Conservation (phyloP, 2,113 vertebrate genomes). For the Tauraco erythrolophus region DNA sequence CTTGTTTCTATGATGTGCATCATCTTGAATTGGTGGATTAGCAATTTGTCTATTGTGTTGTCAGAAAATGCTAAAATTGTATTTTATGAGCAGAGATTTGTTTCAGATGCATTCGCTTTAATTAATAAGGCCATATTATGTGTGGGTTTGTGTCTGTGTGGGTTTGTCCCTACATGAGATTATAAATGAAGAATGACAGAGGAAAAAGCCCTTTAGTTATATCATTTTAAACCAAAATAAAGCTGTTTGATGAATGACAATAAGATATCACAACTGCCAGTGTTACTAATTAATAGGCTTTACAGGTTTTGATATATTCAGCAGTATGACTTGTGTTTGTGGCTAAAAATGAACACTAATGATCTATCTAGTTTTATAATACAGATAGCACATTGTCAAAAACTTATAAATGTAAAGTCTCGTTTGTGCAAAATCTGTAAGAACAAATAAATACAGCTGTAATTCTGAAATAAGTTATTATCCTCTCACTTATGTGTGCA, state of each 20-base stretch:
- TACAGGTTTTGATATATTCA: conserved; percentile 51
- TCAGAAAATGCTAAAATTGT: background rate
- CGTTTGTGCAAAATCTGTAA: conserved; percentile 11
- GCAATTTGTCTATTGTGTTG: background rate
- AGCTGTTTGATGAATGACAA: conserved; percentile 64
- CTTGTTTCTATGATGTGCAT: background rate
- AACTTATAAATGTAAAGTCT: conserved; percentile 9
- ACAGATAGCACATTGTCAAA: conserved; percentile 57
- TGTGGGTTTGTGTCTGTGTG: conserved; percentile 35
- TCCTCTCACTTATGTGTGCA: background rate
- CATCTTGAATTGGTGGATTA: background rate
- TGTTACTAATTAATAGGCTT: conserved; percentile 64
- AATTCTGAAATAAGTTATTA: background rate
- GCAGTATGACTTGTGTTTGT: conserved; percentile 39
- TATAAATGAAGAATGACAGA: conserved; percentile 53
- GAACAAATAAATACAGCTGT: background rate
- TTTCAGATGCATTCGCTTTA: conserved; percentile 15
- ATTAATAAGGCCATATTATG: conserved; percentile 36
- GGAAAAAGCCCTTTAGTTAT: background rate
- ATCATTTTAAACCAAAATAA: conserved; percentile 52
- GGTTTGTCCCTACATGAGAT: conserved; percentile 12
- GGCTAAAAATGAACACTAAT: conserved; percentile 55
- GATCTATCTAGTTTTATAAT: background rate
- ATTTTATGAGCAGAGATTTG: background rate
- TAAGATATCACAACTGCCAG: conserved; percentile 29